Evolutionary conservation across 53 echinoderm and acorn worm species (phyloP).

Genomic region (Glandiceps talaboti): DNA sequence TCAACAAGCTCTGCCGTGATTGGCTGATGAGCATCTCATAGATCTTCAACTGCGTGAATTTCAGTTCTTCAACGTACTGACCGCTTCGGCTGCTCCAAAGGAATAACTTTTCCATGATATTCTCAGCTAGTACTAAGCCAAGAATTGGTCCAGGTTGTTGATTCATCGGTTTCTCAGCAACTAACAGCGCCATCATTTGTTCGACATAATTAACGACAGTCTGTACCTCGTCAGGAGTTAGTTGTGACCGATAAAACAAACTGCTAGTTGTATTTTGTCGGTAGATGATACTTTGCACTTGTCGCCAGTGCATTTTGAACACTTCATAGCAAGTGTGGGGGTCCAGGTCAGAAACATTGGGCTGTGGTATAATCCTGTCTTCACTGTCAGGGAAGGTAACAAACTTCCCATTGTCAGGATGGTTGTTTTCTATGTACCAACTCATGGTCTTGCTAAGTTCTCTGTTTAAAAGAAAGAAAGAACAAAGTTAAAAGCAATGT

Average conservation of each 20-base stretch:
- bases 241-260: slow-evolving; percentile 25
- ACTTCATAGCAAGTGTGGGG: slow-evolving; percentile 67
- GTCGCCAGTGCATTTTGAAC: slow-evolving; percentile 82
- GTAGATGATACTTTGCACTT: slow-evolving; percentile 44
- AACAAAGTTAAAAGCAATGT: no score
- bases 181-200: slow-evolving; percentile 87
- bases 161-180: slow-evolving; percentile 58
- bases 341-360: slow-evolving; percentile 3
- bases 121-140: slow-evolving; percentile 51
- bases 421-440: not conserved
- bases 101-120: slow-evolving; percentile 61
- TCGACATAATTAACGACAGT: slow-evolving; percentile 77
- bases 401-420: not conserved
- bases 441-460: not conserved
- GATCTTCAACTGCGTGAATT: slow-evolving; percentile 58
- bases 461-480: not conserved
- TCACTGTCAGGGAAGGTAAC: not conserved
- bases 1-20: slow-evolving; percentile 63
- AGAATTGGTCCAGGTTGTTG: slow-evolving; percentile 72
- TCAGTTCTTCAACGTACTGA: slow-evolving; percentile 64
- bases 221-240: slow-evolving; percentile 69
- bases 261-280: slow-evolving; percentile 29
- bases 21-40: slow-evolving; percentile 78
- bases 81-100: slow-evolving; percentile 65
- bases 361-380: not conserved